Base-by-base conservation (phyloP, 2,113 vertebrate species). In the Perca schrenkii region DNA sequence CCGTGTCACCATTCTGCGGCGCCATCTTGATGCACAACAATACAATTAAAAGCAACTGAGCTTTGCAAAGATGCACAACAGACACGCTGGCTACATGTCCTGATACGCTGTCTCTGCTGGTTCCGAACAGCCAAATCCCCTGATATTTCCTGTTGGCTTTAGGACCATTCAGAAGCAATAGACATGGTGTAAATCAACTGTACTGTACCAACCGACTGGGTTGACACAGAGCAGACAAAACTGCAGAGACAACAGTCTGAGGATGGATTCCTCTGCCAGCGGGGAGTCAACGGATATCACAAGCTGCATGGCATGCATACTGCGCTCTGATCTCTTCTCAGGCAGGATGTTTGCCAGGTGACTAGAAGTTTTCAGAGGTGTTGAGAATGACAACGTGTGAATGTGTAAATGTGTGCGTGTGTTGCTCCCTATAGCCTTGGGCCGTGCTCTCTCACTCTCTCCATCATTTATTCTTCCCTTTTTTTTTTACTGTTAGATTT, bases 121-220 rank as follows among this genome's bases (percentile, higher is more conserved):
- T 58, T 83, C 68, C 28, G 3, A 71, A 66, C 54, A 62, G 57
- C 31, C 62, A 92, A 93, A 92, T 84, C 86, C 88, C 68, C 64
- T 22, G 72, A 74, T 85, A 91, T 88, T 90, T 94, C 93, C 93
- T 93, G 86, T 91, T 90, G 80, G 87, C 80, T 92, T 94, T 86
- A 81, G 66, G 56, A 16, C 60, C 68, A 74, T 77, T 86, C 83
- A 89, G 68, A 76, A 40, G 49, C 61, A 53, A 31, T 58, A 60
- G 52, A 25, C 67, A 46, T 17, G 3, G 25, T 64, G 40, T 31
- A 74, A 47, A 82, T 63, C 69, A 73, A 57, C 57, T 17, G 65
- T 13, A 78, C 66, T n/a, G 74, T 69, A 80, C 70, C 62, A 71
- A 65, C 68, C 10, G 53, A 74, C 52, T 25, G 58, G 13, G 49